Base-by-base conservation (phyloP, 2,888 invertebrate species). In the Heteropelma amictum region DNA sequence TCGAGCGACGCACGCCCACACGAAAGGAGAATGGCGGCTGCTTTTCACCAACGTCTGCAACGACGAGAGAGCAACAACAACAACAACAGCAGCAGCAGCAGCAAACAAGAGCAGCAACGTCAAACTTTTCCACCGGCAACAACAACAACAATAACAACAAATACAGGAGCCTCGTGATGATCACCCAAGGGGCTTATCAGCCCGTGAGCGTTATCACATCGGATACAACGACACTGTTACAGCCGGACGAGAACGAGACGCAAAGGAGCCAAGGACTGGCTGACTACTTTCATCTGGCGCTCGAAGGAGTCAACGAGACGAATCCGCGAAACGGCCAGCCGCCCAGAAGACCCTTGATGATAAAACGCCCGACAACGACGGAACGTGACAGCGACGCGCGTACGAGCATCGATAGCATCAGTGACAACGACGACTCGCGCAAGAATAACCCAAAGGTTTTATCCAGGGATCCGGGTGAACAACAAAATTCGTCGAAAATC, bases 111-210 rank as follows among this genome's bases (percentile, higher is more conserved):
- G 68, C 65, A 7, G 63, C 61, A 30, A 60, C 45, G 47, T 47
- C 61, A 12, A 81, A 77, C 64, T 77, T 68, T 65, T 28, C 72
- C 42, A 85, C 77, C 68, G 86, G 86, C 33, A 86, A 86, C 77
- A 94, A 94, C 60, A 86, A 86, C 8, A 86, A 86, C 30, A 86
- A 87, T 78, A 94, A 21, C 51, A 86, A 87, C 79, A 94, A 94
- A 89, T 96, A 95, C 89, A 95, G 95, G 86, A 96, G 96, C 92
- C 93, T 96, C 92, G 95, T 96, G 90, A 95, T 96, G 95, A 96
- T 96, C 91, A 96, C 95, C 86, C 95, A 95, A 91, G 88, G 89
- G 70, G 82, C 91, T 88, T 90, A 89, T 81, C 90, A 91, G 78
- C 91, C 91, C 88, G 94, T 95, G 85, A 94, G 93, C 90, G 94